A percentile compares a stretch with the other conserved stretches of the same genome.
Evolutionary conservation across 2,797 vertebrate species (phyloP).

Genomic region (Pseudochromis fuscus): DNA sequence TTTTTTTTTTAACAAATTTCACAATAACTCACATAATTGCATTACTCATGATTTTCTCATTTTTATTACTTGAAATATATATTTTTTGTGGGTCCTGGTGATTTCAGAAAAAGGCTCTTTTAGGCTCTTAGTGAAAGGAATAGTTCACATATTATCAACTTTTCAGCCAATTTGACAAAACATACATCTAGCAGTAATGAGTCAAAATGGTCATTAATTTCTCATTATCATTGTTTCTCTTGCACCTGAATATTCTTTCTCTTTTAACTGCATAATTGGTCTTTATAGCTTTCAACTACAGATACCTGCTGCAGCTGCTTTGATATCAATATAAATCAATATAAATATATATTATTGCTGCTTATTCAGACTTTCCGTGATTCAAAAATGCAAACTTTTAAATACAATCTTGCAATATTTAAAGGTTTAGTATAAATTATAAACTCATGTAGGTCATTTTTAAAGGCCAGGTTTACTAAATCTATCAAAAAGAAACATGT

Average conservation of each 20-base stretch:
- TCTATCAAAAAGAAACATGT: not conserved
- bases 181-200: not conserved
- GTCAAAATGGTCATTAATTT: not conserved
- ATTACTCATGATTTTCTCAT: no score
- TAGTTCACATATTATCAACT: not conserved
- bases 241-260: not conserved
- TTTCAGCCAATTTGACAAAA: not conserved
- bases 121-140: not conserved
- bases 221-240: no score
- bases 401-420: not conserved
- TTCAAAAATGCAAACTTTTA: no score
- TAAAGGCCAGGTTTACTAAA: not conserved
- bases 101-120: no score
- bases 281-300: not conserved
- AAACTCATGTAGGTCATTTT: not conserved
- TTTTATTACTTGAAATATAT: no score
- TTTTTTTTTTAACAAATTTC: no score
- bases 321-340: no score
- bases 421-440: not conserved
- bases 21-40: not conserved
- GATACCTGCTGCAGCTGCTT: not conserved
- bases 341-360: not conserved
- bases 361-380: not conserved
- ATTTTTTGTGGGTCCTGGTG: no score
- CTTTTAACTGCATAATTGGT: not conserved